Conservation (phyloP, 2,888 invertebrate genomes). For the Podabrus alpinus region DNA sequence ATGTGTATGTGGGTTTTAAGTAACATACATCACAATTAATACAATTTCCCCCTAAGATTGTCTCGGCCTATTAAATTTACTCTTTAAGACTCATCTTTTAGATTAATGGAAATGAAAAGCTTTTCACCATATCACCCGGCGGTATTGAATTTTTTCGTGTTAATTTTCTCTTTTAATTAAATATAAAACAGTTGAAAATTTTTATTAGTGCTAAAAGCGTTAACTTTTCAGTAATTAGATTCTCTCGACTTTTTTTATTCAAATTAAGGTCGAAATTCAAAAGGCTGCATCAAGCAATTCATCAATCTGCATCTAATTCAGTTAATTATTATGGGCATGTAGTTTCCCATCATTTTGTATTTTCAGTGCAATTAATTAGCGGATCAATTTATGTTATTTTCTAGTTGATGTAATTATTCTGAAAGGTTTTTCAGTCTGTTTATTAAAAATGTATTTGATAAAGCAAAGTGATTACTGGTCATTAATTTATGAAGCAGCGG, state of each 20-base stretch:
- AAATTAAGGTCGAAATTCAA: neutral
- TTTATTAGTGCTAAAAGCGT: conserved; percentile 1
- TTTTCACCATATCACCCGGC: neutral
- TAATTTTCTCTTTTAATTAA: neutral
- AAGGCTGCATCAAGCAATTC: neutral
- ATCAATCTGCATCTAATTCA: conserved; percentile 7
- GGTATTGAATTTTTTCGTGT: neutral
- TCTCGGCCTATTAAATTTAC: neutral
- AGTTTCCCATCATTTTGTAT: conserved; percentile 7
- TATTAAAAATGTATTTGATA: conserved; percentile 24
- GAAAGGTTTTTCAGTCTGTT: conserved; percentile 23
- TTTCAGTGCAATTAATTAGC: conserved; percentile 24
- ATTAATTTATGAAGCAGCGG: conserved; percentile 17
- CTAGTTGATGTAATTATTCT: conserved; percentile 22
- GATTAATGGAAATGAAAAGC: neutral
- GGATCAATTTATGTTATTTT: conserved; percentile 19
- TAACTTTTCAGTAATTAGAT: neutral
- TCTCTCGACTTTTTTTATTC: neutral
- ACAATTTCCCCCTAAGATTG: neutral
- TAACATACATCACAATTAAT: neutral
- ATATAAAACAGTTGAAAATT: neutral
- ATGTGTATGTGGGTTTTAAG: neutral
- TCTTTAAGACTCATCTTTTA: neutral
- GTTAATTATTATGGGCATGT: conserved; percentile 6
- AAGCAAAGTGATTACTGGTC: conserved; percentile 21